Base-by-base conservation (phyloP, 2,888 invertebrate species). In the Pollenia angustigena region DNA sequence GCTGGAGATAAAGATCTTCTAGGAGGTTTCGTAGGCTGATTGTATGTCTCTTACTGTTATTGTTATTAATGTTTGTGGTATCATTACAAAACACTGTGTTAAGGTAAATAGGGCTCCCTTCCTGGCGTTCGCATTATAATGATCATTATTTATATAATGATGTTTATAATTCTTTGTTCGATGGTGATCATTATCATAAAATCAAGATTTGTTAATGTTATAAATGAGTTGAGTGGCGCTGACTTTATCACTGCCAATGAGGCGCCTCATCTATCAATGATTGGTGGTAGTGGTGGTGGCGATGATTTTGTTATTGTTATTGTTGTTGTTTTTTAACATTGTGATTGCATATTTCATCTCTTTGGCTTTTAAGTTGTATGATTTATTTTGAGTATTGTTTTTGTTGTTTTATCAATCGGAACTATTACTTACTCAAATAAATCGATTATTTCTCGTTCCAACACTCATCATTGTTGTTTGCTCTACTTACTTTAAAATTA, bases 251-350 rank as follows among this genome's bases (percentile, higher is more conserved):
- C 71, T 85, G 87, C 64, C 86, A 79, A 81, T 81, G 83, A 84
- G 89, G 89, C 89, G 89, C 89, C 89, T 87, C 83, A 88, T 88
- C 85, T 88, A 88, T 88, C 86, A 89, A 80, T 72, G 64, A 48
- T 66, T 68, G 32, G 42, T 72, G 46, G 58, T 76, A 18, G 32
- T 23, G 64, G 64, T 54, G 42, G 18, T 23, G 23, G 23, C n/a
- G 11, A 8, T 69, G 54, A 42, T 69, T n/a, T 74, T 72, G 42
- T n/a, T 52, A 18, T 54, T 32, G 66, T 71, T n/a, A n/a, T n/a
- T 66, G 4, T 32, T 32, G 66, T 71, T 66, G 32, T 32, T 32
- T 32, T 10, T 44, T 23, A 64, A 4, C 46, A 48, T 82, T 71
- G 46, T 71, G 81, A 71, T 72, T 81, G 54, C 42, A n/a, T 74